Base-by-base conservation (phyloP, 2,797 vertebrate species). In the Microctenopoma steveboyesi region DNA sequence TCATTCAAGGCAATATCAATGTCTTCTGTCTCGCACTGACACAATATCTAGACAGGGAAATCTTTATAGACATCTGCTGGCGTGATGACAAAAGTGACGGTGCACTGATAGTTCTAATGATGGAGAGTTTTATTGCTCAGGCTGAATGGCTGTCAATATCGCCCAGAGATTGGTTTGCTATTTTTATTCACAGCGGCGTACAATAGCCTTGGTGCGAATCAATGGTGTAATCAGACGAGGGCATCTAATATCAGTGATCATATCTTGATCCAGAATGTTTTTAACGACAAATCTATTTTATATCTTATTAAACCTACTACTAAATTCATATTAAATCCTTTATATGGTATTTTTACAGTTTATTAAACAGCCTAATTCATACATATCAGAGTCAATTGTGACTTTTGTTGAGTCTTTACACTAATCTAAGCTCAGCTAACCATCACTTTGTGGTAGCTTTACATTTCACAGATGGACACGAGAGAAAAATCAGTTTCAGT, bases 21-120 rank as follows among this genome's bases (percentile, higher is more conserved):
- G 42, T 74, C 27, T 39, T 71, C 67, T 1, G 39, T 52, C 54
- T 51, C 43, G 48, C 39, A 46, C 42, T 62, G 69, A 75, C 48
- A 53, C 39, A 37, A 1, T 72, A 69, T 76, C 28, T 50, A 67
- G 67, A 72, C 67, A 61, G 27, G 8, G 49, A 62, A 35, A 78
- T 74, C 74, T 60, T 42, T 57, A 60, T 43, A 46, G 72, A 53
- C 37, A 35, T 78, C 76, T 50, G 39, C 63, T 52, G 69, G 25
- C 33, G 25, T 71, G 48, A 54, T 66, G 30, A 28, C 56, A 50
- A 59, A 68, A 37, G 39, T 15, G 56, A 67, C 12, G 50, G 28
- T 27, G 50, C 46, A 4, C 43, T 62, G 54, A 60, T 68, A 51
- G 51, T 63, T 37, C 33, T 64, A 58, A 72, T 46, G 42, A 46